A percentile compares a stretch with the other conserved stretches of the same genome.
These are phyloP conservation scores for Philaethria dido DNA, from an alignment of 2,888 invertebrate genomes.

Conservation along the genomic window DNA sequence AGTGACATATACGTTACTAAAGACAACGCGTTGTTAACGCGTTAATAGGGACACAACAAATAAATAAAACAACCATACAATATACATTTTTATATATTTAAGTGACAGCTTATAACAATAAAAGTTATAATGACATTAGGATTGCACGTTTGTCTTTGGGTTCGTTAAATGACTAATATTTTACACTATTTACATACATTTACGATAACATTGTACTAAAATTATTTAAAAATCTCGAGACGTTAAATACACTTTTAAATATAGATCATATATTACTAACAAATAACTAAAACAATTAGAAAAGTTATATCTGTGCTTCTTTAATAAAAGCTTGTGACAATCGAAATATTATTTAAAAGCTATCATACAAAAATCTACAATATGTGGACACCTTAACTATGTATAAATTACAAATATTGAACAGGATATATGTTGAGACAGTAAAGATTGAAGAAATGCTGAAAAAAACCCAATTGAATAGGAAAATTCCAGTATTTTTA, in stretches of 20 bases:
- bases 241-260: constrained; percentile 45
- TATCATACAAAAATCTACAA: constrained; percentile 10
- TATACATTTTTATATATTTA: constrained; percentile 73
- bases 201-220: constrained; percentile 50
- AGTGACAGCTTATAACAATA: constrained; percentile 70
- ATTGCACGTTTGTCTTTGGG: constrained; percentile 81
- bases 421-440: too few species aligned
- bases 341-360: background rate
- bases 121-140: constrained; percentile 61
- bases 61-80: constrained; percentile 47
- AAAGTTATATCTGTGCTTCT: constrained; percentile 10
- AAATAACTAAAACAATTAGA: constrained; percentile 35
- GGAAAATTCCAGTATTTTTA: too few species aligned
- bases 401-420: too few species aligned
- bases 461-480: too few species aligned
- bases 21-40: too few species aligned
- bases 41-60: too few species aligned
- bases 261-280: constrained; percentile 41
- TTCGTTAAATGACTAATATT: constrained; percentile 57
- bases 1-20: too few species aligned
- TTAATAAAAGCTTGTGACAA: background rate
- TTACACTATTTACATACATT: constrained; percentile 54
- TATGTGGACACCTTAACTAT: background rate
- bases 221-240: constrained; percentile 50
- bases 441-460: too few species aligned